These are phyloP conservation scores for Augochlorella aurata DNA, from an alignment of 2,888 invertebrate genomes.

Conservation along the genomic window DNA sequence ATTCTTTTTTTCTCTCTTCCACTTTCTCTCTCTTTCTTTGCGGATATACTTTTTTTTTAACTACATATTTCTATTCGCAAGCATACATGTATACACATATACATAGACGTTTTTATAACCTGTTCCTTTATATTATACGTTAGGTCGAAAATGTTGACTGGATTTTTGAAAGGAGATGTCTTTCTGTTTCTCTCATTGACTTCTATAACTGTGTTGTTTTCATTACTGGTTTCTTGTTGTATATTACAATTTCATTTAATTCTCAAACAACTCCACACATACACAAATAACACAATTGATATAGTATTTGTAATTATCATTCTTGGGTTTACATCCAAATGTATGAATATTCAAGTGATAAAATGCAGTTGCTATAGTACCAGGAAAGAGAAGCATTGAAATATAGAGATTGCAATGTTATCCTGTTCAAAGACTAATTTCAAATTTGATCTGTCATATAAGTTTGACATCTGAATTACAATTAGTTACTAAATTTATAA, in stretches of 20 bases:
- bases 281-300: background rate
- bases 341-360: slow-evolving; percentile 4
- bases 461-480: slow-evolving; percentile 60
- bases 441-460: slow-evolving; percentile 44
- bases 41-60: background rate
- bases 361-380: slow-evolving; percentile 62
- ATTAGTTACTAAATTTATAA: slow-evolving; percentile 56
- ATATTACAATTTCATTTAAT: background rate
- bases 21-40: background rate
- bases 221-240: background rate
- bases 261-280: background rate
- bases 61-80: slow-evolving; percentile 2
- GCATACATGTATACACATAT: background rate
- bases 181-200: background rate
- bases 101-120: slow-evolving; percentile 36
- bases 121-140: slow-evolving; percentile 22
- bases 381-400: slow-evolving; percentile 59
- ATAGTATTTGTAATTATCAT: background rate
- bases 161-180: background rate
- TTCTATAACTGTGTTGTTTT: background rate
- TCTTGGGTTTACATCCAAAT: background rate
- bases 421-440: slow-evolving; percentile 53
- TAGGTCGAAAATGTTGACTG: background rate
- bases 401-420: slow-evolving; percentile 44
- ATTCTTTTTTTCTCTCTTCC: background rate